These are phyloP conservation scores for Bergia sp. DNA, from an alignment of 92 coral and sea anemone genomes.

Conservation along the genomic window DNA sequence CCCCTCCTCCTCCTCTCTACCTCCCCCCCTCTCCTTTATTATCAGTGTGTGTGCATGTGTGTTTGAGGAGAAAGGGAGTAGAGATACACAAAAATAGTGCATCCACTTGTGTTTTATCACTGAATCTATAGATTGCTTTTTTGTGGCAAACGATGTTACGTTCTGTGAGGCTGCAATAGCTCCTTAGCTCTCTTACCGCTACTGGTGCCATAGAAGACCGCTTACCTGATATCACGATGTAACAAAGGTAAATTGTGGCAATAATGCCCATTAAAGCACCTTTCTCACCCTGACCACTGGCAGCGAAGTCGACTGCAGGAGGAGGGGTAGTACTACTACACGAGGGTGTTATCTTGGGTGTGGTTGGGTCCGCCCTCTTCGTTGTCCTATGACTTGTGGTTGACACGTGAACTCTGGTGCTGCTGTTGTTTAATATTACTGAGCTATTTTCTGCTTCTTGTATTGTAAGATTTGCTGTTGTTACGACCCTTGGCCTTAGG, in stretches of 20 bases:
- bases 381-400: not conserved
- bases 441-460: not conserved
- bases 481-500: not conserved
- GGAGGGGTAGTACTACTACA: constrained; percentile 32
- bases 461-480: not conserved
- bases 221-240: constrained; percentile 50
- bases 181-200: not conserved
- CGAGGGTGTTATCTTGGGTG: not conserved
- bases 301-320: constrained; percentile 37
- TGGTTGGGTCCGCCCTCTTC: not conserved
- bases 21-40: too few relatives aligned
- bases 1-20: too few relatives aligned
- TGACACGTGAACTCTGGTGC: not conserved
- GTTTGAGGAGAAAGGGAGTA: not conserved
- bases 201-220: constrained; percentile 39
- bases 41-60: too few relatives aligned
- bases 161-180: not conserved
- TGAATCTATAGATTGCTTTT: not conserved
- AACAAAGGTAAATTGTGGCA: constrained; percentile 35
- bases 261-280: constrained; percentile 43
- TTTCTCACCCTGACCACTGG: constrained; percentile 20
- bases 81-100: not conserved
- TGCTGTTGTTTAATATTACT: not conserved
- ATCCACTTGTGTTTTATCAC: not conserved
- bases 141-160: not conserved